Percentiles rank a stretch among this genome's conserved stretches.
Conservation (phyloP, 2,113 vertebrate genomes). For the Thermophis baileyi region DNA sequence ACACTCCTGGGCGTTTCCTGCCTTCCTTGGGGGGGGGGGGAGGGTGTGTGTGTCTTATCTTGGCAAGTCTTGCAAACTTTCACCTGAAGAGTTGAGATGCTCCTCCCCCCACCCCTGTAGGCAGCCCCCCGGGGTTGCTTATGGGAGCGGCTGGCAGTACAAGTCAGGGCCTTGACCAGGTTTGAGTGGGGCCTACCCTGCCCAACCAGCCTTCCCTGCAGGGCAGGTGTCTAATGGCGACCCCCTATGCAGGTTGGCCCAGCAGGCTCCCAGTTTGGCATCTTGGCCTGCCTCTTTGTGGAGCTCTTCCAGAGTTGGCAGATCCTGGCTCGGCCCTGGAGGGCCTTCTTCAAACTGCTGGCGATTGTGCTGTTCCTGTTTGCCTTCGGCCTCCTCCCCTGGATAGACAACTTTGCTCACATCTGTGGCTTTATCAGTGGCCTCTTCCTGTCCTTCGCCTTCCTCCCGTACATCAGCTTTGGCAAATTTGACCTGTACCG, state of each 20-base stretch:
- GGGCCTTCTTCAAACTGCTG: constrained; percentile 91
- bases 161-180: neutral
- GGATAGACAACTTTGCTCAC: constrained; percentile 99
- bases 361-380: constrained; percentile 96
- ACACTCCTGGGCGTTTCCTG: neutral
- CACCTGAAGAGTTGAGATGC: neutral
- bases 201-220: neutral
- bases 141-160: neutral
- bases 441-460: constrained; percentile 96
- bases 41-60: neutral
- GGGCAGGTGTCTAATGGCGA: neutral
- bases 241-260: constrained; percentile 86
- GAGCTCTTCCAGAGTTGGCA: constrained; percentile 99
- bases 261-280: constrained; percentile 96
- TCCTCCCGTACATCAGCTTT: constrained; percentile 98
- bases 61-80: neutral
- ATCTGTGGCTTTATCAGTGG: constrained; percentile 93
- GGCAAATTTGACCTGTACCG: constrained; percentile 95
- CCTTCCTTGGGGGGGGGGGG: neutral
- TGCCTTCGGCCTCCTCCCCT: constrained; percentile 93
- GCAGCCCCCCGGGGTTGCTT: neutral
- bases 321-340: constrained; percentile 94
- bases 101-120: neutral
- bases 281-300: constrained; percentile 97
- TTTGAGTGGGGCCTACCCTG: neutral